Base-by-base conservation (phyloP, 2,797 vertebrate species). In the Orestias chungarensis region DNA sequence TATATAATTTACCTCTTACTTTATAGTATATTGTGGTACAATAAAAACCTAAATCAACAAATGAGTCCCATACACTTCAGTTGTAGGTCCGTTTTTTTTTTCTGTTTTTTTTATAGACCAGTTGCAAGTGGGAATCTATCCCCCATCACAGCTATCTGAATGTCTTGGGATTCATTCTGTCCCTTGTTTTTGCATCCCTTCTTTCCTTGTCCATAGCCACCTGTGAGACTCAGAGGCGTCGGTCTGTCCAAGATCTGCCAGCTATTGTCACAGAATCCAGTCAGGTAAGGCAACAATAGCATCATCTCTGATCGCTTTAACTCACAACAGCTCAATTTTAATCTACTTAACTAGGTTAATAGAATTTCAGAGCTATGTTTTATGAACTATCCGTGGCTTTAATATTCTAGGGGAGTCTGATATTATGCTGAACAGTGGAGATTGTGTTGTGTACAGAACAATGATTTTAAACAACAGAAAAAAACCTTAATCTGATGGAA, bases 211-310 rank as follows among this genome's bases (percentile, higher is more conserved):
- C 74, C 66, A 84, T 92, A 95, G 94, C 96, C 93, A 94, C 95
- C 83, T 97, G 95, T 68, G 97, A 97, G 75, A 90, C 96, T 70
- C 96, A 97, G 92, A 96, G 98, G 91, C 96, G 97, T 64, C 96
- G 96, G 89, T 99, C 98, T 70, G 95, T 99, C 78, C 98, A 99
- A 94, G 98, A 99, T 84, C 95, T 99, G 77, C 95, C 95, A 42
- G 94, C 94, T 82, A 91, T 96, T 87, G 94, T 95, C 88, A 95
- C 95, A 50, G 98, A 99, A 79, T 94, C 97, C 86, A 96, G 93
- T 92, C 97, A 97, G 96, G 97, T 99, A 96, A 94, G 93, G 72
- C 33, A 4, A 3, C 18, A 43, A 7, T 14, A 4, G 15, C 17
- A 61, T 38, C 20, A n/a, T n/a, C 33, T 38, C 15, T 3, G 44